A percentile compares a stretch with the other conserved stretches of the same genome.
phyloP scores from a whole-genome alignment of 2,888 invertebrate genomes.

The Drosophila formosana region DNA sequence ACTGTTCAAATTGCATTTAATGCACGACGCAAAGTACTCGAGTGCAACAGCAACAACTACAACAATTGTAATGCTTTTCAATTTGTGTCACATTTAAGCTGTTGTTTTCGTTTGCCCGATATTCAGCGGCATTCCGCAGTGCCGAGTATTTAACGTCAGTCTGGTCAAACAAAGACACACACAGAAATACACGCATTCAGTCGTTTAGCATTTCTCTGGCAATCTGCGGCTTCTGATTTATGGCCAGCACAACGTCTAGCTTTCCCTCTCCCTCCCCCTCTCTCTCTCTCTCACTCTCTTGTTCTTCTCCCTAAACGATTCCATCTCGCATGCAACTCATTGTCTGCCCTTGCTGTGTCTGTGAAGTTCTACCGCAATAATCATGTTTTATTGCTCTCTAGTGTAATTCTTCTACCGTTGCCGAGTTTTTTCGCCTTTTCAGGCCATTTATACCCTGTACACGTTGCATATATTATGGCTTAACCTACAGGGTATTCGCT shows the following conservation, averaged over 20 bases:
- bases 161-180: slow-evolving; percentile 12
- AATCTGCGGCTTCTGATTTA: slow-evolving; percentile 54
- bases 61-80: slow-evolving; percentile 11
- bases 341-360: slow-evolving; percentile 28
- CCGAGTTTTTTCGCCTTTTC: not conserved
- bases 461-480: slow-evolving; percentile 14
- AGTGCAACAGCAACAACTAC: slow-evolving; percentile 21
- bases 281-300: not conserved
- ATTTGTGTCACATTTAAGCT: slow-evolving; percentile 23
- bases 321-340: slow-evolving; percentile 22
- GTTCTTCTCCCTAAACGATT: not conserved
- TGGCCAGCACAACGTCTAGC: slow-evolving; percentile 44
- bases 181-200: not conserved
- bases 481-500: slow-evolving; percentile 7
- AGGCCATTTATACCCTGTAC: not conserved
- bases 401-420: slow-evolving; percentile 67
- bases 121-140: not conserved
- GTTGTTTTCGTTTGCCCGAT: not conserved
- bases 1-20: slow-evolving; percentile 65
- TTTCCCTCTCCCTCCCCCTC: not conserved
- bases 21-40: slow-evolving; percentile 48
- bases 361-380: slow-evolving; percentile 68
- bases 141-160: slow-evolving; percentile 2
- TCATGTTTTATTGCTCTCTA: slow-evolving; percentile 74
- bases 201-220: slow-evolving; percentile 37